Percentiles rank a stretch among this genome's conserved stretches.
These are phyloP conservation scores for Toxotes chatareus DNA, from an alignment of 2,113 vertebrate genomes.

Conservation along the genomic window DNA sequence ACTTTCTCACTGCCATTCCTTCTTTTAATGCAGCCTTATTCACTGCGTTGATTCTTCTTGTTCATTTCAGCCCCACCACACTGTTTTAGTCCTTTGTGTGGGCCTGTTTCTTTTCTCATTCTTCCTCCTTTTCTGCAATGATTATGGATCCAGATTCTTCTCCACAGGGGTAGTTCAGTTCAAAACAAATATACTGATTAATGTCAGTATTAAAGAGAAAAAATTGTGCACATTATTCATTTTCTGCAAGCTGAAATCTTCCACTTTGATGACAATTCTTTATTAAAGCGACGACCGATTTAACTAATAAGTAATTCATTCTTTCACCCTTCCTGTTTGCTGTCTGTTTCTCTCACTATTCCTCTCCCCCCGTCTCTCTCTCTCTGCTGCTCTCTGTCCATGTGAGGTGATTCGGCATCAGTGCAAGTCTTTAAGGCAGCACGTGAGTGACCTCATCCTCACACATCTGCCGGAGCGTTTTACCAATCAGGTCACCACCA, in stretches of 20 bases:
- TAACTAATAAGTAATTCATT: neutral
- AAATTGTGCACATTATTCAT: neutral
- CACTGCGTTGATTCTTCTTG: neutral
- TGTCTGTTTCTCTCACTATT: slow-evolving; percentile 10
- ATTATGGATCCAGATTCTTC: neutral
- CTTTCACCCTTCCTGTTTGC: neutral
- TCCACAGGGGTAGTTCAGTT: neutral
- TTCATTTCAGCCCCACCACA: neutral
- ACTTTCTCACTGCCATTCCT: slow-evolving; percentile 21
- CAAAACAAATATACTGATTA: neutral
- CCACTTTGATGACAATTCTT: neutral
- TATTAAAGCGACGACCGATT: neutral
- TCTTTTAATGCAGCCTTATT: neutral
- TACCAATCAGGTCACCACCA: slow-evolving; percentile 28
- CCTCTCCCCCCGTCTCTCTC: neutral
- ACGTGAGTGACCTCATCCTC: slow-evolving; percentile 73
- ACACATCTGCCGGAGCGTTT: slow-evolving; percentile 57
- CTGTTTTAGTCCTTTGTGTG: neutral
- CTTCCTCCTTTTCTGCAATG: neutral
- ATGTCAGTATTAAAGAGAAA: neutral
- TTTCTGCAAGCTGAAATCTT: slow-evolving; percentile 12
- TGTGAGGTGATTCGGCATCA: slow-evolving; percentile 55
- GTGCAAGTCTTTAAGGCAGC: slow-evolving; percentile 50
- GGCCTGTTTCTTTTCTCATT: neutral
- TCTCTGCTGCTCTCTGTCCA: slow-evolving; percentile 29